Evolutionary conservation across 2,888 invertebrate species (phyloP).

Genomic region (Molorchus minor): DNA sequence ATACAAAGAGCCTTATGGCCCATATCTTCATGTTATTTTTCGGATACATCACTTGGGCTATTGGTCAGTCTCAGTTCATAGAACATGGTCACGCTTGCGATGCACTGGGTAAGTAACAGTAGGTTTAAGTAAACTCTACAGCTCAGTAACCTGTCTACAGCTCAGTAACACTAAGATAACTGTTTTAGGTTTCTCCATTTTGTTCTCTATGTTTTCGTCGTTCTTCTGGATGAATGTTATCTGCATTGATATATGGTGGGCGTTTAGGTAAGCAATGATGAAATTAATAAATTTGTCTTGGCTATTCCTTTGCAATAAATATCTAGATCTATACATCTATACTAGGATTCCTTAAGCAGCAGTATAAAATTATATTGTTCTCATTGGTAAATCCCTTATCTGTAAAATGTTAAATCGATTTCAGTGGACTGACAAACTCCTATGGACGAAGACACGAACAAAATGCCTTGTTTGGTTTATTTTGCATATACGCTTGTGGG

Average conservation of each 20-base stretch:
- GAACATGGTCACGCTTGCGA: neutral
- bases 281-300: too few species aligned
- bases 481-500: neutral
- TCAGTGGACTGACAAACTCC: too few species aligned
- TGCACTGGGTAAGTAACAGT: conserved; percentile 1
- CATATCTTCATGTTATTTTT: conserved; percentile 73
- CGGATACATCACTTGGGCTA: conserved; percentile 68
- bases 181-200: conserved; percentile 45
- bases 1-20: conserved; percentile 78
- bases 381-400: too few species aligned
- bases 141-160: neutral
- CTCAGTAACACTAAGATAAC: neutral
- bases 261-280: conserved; percentile 77
- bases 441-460: neutral
- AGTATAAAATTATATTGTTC: too few species aligned
- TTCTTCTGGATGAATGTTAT: conserved; percentile 88
- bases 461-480: neutral
- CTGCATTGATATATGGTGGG: conserved; percentile 86
- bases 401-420: too few species aligned
- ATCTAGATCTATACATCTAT: too few species aligned
- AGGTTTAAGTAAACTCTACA: too few species aligned
- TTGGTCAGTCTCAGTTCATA: neutral
- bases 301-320: too few species aligned
- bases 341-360: too few species aligned
- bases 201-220: conserved; percentile 79